phyloP scores from a whole-genome alignment of 2,113 vertebrate genomes.

The Petaurus breviceps region DNA sequence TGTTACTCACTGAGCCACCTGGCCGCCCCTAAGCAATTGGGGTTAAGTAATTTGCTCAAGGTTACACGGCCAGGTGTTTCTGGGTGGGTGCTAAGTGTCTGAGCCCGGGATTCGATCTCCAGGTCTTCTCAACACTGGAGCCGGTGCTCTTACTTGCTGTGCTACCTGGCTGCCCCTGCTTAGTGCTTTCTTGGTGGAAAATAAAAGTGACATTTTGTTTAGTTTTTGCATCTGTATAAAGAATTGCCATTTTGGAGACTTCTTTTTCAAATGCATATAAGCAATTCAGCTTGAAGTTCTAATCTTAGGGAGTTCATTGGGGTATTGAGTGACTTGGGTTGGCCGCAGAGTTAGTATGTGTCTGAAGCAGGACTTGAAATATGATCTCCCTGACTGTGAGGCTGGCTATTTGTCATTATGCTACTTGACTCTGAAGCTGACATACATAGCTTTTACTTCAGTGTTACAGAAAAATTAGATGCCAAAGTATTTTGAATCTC shows the following conservation, averaged over 20 bases:
- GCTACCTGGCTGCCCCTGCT: no score
- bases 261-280: neutral
- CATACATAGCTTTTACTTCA: neutral
- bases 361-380: neutral
- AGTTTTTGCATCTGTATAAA: neutral
- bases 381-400: neutral
- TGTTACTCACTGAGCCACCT: no score
- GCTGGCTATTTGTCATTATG: neutral
- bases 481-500: neutral
- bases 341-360: neutral
- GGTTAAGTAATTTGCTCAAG: no score
- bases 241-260: neutral
- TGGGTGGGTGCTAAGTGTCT: no score
- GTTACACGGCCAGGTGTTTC: no score
- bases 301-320: neutral
- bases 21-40: no score
- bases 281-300: neutral
- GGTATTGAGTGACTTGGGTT: neutral
- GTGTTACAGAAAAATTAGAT: neutral
- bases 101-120: no score
- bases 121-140: no score
- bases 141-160: no score
- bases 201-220: neutral
- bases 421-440: neutral
- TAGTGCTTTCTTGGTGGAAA: conserved; percentile 21